phyloP scores from a whole-genome alignment of 2,113 vertebrate genomes.

The Arvicanthis niloticus region DNA sequence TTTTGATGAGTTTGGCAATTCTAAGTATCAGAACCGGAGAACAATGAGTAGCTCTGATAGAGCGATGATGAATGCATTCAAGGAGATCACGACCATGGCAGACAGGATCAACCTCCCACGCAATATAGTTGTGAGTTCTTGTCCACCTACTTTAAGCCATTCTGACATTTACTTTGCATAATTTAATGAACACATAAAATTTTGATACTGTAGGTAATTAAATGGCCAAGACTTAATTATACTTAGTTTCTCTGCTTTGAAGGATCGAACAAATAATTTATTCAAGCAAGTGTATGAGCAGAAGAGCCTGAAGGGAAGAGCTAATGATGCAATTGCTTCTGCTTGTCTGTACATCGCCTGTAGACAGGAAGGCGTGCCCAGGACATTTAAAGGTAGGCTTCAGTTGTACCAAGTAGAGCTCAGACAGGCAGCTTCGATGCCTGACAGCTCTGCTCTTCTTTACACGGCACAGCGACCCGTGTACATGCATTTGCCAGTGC shows the following conservation, averaged over 20 bases:
- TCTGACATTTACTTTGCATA: slow-evolving; percentile 82
- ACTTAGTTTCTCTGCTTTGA: slow-evolving; percentile 85
- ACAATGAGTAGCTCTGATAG: slow-evolving; percentile 99
- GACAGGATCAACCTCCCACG: slow-evolving; percentile 99
- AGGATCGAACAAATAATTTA: slow-evolving; percentile 99
- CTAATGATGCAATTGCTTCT: slow-evolving; percentile 98
- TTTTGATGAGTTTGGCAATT: slow-evolving; percentile 99
- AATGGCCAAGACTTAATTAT: slow-evolving; percentile 87
- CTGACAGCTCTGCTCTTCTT: not conserved
- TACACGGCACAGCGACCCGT: not conserved
- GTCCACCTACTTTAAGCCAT: slow-evolving; percentile 75
- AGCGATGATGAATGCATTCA: slow-evolving; percentile 99
- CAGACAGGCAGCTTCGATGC: not conserved
- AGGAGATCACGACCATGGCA: slow-evolving; percentile 99
- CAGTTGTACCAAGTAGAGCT: slow-evolving; percentile 8
- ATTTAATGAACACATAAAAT: slow-evolving; percentile 86
- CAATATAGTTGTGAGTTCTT: slow-evolving; percentile 95
- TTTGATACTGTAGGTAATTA: slow-evolving; percentile 88
- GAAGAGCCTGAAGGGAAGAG: slow-evolving; percentile 98
- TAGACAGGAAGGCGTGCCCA: slow-evolving; percentile 97
- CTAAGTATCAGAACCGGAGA: slow-evolving; percentile 98
- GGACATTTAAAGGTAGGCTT: slow-evolving; percentile 97
- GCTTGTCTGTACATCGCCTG: slow-evolving; percentile 99
- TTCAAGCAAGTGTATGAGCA: slow-evolving; percentile 99
- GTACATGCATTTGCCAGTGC: too few relatives aligned